phyloP scores from a whole-genome alignment of 2,888 invertebrate genomes.

The Tethea ocularis region DNA sequence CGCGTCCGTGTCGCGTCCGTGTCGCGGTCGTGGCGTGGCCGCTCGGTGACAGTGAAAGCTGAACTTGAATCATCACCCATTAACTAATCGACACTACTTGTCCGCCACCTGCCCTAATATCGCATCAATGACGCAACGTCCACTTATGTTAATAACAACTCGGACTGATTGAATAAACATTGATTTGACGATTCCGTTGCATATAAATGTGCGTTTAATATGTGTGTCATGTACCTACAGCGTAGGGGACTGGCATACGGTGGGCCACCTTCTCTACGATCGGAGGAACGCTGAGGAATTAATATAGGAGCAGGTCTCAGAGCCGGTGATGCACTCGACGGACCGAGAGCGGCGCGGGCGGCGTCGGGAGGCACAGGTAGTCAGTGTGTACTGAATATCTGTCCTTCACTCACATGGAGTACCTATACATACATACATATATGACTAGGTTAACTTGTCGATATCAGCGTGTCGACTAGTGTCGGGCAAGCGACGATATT shows the following conservation, averaged over 20 bases:
- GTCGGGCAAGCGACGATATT: neutral
- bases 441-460: neutral
- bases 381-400: too few species aligned
- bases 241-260: neutral
- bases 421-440: too few species aligned
- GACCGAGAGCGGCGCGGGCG: too few species aligned
- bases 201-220: neutral
- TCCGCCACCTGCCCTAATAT: neutral
- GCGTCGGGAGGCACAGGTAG: too few species aligned
- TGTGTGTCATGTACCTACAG: neutral
- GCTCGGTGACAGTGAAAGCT: slow-evolving; percentile 10
- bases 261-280: too few species aligned
- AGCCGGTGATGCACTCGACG: too few species aligned
- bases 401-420: too few species aligned
- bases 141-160: neutral
- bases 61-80: slow-evolving; percentile 13
- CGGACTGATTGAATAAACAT: neutral
- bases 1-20: slow-evolving; percentile 7
- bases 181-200: neutral
- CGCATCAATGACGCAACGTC: neutral
- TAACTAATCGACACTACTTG: neutral
- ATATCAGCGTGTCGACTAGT: neutral
- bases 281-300: too few species aligned
- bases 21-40: neutral
- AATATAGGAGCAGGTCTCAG: neutral